These are phyloP conservation scores for Meloidogyne exigua DNA, from an alignment of 1,140 invertebrate genomes.

Conservation along the genomic window DNA sequence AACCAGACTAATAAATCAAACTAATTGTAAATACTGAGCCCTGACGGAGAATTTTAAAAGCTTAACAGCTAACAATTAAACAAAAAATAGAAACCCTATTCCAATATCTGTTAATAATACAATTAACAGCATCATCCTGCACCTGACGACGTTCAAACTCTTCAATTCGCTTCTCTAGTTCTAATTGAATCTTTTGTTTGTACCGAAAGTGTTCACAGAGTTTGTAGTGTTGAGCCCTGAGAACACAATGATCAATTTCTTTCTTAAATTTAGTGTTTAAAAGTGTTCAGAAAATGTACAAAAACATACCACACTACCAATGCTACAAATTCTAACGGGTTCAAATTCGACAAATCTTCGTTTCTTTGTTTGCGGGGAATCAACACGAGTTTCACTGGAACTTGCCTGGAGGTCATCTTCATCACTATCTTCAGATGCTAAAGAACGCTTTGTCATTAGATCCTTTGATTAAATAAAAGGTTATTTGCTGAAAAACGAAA, in stretches of 20 bases:
- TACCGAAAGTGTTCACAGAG: conserved; percentile 43
- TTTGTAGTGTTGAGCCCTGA: conserved; percentile 44
- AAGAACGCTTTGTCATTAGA: conserved; percentile 34
- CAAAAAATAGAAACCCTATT: conserved; percentile 62
- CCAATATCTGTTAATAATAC: conserved; percentile 68
- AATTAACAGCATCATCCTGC: conserved; percentile 67
- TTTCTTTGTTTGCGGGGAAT: conserved; percentile 19
- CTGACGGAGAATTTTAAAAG: too few species aligned
- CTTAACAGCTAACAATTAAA: background rate
- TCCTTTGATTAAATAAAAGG: background rate
- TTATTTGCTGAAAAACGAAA: background rate
- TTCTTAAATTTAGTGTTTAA: conserved; percentile 32
- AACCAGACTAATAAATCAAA: too few species aligned
- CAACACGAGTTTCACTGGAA: conserved; percentile 10
- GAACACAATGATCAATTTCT: conserved; percentile 38
- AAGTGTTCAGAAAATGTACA: background rate
- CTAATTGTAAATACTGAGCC: too few species aligned
- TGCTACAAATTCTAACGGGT: conserved; percentile 38
- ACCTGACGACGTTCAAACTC: conserved; percentile 66
- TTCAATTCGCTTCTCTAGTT: conserved; percentile 65
- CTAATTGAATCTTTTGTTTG: conserved; percentile 39
- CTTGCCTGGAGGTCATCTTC: conserved; percentile 27
- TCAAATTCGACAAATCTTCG: conserved; percentile 39
- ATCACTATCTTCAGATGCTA: conserved; percentile 34
- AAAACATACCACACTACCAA: conserved; percentile 39